These are phyloP conservation scores for Bellardia bayeri DNA, from an alignment of 2,888 invertebrate genomes.

Conservation along the genomic window DNA sequence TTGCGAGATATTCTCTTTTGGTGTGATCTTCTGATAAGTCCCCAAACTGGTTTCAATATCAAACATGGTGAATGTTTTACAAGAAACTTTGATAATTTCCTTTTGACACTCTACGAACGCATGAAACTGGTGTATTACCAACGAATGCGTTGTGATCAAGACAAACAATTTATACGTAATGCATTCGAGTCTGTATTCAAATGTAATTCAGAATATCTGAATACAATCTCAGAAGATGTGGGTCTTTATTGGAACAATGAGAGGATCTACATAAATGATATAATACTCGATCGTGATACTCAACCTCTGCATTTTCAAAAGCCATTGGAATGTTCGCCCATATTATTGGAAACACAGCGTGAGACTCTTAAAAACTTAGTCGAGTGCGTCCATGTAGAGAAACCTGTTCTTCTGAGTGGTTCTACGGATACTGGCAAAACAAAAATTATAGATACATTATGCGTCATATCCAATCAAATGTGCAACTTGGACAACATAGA, in stretches of 20 bases:
- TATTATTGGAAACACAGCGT: constrained; percentile 87
- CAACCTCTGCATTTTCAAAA: constrained; percentile 76
- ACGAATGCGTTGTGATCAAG: constrained; percentile 92
- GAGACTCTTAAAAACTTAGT: constrained; percentile 90
- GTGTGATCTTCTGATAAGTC: constrained; percentile 90
- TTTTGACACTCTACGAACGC: constrained; percentile 82
- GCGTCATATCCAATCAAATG: constrained; percentile 81
- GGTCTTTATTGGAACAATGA: constrained; percentile 86
- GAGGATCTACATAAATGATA: constrained; percentile 88
- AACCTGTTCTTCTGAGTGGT: constrained; percentile 90
- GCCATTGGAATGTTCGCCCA: constrained; percentile 82
- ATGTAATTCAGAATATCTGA: constrained; percentile 81
- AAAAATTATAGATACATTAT: constrained; percentile 82
- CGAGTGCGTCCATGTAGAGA: constrained; percentile 95
- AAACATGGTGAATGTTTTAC: constrained; percentile 68
- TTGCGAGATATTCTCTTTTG: constrained; percentile 96
- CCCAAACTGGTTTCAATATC: constrained; percentile 80
- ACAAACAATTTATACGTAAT: constrained; percentile 89
- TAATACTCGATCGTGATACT: constrained; percentile 84
- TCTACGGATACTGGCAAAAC: constrained; percentile 84
- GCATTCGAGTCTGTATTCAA: constrained; percentile 85
- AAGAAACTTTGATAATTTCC: constrained; percentile 77
- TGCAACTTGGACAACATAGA: constrained; percentile 83
- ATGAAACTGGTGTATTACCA: constrained; percentile 93
- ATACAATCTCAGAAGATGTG: constrained; percentile 85